Percentiles rank a stretch among this genome's conserved stretches.
Evolutionary conservation across 2,113 vertebrate species (phyloP).

Genomic region (Microtus richardsoni): DNA sequence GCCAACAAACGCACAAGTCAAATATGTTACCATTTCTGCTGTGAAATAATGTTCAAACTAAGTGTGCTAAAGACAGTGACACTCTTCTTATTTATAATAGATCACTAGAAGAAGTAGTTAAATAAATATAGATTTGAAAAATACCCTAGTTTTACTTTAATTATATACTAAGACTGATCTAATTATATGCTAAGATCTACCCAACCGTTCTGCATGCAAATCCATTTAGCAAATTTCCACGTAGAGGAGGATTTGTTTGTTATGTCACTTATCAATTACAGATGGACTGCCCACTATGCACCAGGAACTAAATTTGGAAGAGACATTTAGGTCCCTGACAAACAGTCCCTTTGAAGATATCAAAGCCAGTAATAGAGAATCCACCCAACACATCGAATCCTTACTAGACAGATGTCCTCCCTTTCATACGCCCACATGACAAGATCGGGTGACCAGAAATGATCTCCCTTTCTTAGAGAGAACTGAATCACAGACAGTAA

Average conservation of each 20-base stretch:
- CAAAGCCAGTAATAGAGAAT: background rate
- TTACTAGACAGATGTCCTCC: background rate
- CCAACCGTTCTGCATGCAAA: background rate
- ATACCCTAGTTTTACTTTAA: background rate
- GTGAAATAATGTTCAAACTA: slow-evolving; percentile 17
- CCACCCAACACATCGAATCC: no score
- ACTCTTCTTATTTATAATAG: background rate
- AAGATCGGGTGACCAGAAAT: background rate
- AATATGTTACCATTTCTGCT: background rate
- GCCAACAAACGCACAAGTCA: background rate
- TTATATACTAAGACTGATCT: background rate
- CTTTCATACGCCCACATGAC: background rate
- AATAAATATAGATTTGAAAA: background rate
- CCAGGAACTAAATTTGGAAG: background rate
- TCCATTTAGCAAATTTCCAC: background rate
- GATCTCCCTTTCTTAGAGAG: background rate
- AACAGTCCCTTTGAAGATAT: background rate
- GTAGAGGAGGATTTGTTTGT: background rate
- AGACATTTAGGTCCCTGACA: background rate
- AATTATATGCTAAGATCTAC: background rate
- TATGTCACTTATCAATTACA: background rate
- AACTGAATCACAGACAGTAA: background rate
- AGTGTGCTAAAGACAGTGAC: background rate
- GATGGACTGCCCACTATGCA: background rate
- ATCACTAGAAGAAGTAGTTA: background rate